Conservation (phyloP, 2,113 vertebrate genomes). For the rabbit (Oryctolagus cuniculus) region mOryCun1.1 NC_091453.1:27168501-27169000, state of each 20-base stretch:
- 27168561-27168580: no score
- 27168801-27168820: not conserved
- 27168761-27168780: not conserved
- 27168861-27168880: not conserved
- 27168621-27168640: no score
- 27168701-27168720: not conserved
- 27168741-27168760: not conserved
- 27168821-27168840: not conserved
- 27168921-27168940: not conserved
- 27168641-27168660: no score
- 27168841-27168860: not conserved
- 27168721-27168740: not conserved
- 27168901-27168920: not conserved
- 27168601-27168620: no score
- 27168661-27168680: no score
- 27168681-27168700: not conserved
- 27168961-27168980: constrained; percentile 47
- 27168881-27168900: not conserved
- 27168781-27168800: not conserved
- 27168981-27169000: constrained; percentile 16
- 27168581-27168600: no score
- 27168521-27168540: no score
- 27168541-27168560: no score
- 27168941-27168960: not conserved
- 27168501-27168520: no score